phyloP scores from a whole-genome alignment of 2,888 invertebrate genomes.

The Cistogaster globosa region DNA sequence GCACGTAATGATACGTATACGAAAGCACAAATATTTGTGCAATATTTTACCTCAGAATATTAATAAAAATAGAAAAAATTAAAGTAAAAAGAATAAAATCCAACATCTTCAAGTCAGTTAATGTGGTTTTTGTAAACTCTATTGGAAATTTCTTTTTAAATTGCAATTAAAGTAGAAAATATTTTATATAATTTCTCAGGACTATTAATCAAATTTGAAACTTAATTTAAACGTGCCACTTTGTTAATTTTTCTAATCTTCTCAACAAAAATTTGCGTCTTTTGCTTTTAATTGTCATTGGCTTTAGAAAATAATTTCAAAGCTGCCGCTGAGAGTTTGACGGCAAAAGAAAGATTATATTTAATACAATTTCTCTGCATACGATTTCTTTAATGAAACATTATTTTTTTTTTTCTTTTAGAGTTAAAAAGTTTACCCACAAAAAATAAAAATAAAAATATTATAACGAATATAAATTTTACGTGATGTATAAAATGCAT shows the following conservation, averaged over 20 bases:
- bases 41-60: background rate
- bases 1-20: slow-evolving; percentile 31
- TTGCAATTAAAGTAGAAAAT: too few species aligned
- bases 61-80: too few species aligned
- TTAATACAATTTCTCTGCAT: slow-evolving; percentile 36
- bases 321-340: background rate
- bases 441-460: background rate
- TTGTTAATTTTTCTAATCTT: too few species aligned
- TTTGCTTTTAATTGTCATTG: background rate
- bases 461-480: slow-evolving; percentile 48
- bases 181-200: too few species aligned
- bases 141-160: too few species aligned
- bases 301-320: background rate
- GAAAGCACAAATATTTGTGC: background rate
- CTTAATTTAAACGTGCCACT: too few species aligned
- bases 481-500: slow-evolving; percentile 67
- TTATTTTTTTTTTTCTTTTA: slow-evolving; percentile 1
- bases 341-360: slow-evolving; percentile 4
- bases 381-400: slow-evolving; percentile 34
- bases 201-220: too few species aligned
- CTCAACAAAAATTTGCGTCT: too few species aligned
- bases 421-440: background rate
- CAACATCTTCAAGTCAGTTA: too few species aligned
- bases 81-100: too few species aligned
- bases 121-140: too few species aligned